Evolutionary conservation across 2,888 invertebrate species (phyloP), one percentile per base, ranked within the genome.

Genomic region (Peribatodes rhomboidaria): DNA sequence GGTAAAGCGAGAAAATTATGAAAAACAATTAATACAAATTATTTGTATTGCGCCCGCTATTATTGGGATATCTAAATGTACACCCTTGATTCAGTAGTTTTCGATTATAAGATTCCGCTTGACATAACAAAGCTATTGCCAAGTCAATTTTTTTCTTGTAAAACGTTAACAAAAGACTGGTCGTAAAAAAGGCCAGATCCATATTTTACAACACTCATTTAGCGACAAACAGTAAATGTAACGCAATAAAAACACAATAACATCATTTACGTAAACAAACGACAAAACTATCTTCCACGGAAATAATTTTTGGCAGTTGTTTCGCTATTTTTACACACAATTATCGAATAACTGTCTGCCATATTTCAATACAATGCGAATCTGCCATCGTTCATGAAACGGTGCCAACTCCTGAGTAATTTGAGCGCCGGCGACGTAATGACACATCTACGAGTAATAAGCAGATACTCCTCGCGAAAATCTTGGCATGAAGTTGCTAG

Each of bases 361-460:
- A 59, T 64, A 42, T 55, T 59, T 64, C 49, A 59, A 42, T 55
- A 64, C 58, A 64, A 59, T 64, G 59, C 54, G 47, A 49, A 55
- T 64, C 27, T 64, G 49, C 64, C 58, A 64, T 49, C 58, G 35
- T 11, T 18, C 37, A 47, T 35, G 59, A 59, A 53, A 16, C n/a
- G 50, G 14, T 69, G 69, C 69, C 69, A 69, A 69, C 47, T 50
- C 18, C 9, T 33, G 58, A 60, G 63, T 65, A 57, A 61, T 60
- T 67, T 46, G 59, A 68, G 70, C 68, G 68, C 68, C 70, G 54
- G 60, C 46, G 59, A 59, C 53, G 39, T 22, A 10, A 49, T 62
- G 64, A 67, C 65, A 68, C 60, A 64, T 55, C 50, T 41, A 44
- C 27, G 6, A 27, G 27, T 27, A 27, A 31, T 7, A 46, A 31